Conservation (phyloP, 2,888 invertebrate genomes). For the Therioaphis trifolii region DNA sequence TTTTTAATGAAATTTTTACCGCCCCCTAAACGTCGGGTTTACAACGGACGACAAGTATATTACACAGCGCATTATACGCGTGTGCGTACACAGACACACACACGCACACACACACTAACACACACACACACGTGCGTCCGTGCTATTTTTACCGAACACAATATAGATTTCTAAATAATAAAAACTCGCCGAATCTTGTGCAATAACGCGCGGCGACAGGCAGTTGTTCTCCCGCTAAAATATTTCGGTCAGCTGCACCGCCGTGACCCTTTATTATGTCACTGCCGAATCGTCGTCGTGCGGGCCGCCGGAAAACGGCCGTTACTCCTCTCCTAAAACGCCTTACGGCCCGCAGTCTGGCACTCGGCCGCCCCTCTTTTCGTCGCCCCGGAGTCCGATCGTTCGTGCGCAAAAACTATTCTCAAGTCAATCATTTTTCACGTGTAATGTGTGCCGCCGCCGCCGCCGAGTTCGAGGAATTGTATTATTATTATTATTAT, state of each 20-base stretch:
- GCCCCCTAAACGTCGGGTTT: conserved; percentile 15
- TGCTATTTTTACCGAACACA: conserved; percentile 1
- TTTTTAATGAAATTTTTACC: conserved; percentile 61
- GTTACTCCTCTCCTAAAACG: conserved; percentile 36
- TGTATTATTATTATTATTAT: too few relatives aligned
- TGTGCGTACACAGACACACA: background rate
- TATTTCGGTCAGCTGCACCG: conserved; percentile 56
- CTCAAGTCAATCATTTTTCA: conserved; percentile 58
- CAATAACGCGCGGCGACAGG: conserved; percentile 35
- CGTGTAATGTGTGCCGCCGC: background rate
- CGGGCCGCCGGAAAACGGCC: conserved; percentile 56
- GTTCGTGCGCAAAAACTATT: conserved; percentile 43
- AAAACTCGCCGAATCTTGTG: conserved; percentile 43
- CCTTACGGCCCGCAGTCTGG: background rate
- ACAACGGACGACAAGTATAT: background rate
- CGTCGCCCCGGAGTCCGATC: conserved; percentile 14
- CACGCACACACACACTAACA: too few relatives aligned
- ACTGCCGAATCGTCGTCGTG: background rate
- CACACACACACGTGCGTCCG: too few relatives aligned
- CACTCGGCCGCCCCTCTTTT: background rate
- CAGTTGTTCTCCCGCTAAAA: conserved; percentile 27
- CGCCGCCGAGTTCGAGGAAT: conserved; percentile 36
- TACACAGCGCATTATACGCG: background rate
- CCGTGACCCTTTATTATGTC: conserved; percentile 35
- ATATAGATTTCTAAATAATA: conserved; percentile 48